Evolutionary conservation across 2,113 vertebrate species (phyloP).

Genomic region (Meles meles): DNA sequence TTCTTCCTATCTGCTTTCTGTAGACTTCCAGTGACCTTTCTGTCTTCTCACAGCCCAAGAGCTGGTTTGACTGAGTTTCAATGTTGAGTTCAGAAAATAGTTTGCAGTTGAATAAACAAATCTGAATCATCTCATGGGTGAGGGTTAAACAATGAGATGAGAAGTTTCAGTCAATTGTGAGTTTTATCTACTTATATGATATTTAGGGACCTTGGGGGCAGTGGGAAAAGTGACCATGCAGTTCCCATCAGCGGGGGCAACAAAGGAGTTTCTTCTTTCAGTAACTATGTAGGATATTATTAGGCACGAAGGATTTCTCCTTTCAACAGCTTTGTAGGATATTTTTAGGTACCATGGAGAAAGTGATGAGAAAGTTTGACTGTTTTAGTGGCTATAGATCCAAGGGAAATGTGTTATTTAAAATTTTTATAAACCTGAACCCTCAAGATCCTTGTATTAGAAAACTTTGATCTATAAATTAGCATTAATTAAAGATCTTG

Average conservation of each 20-base stretch:
- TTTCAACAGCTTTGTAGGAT: background rate
- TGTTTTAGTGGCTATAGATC: background rate
- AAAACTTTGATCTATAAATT: conserved; percentile 32
- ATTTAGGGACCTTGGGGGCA: background rate
- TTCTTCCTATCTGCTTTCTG: background rate
- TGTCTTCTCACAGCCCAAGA: background rate
- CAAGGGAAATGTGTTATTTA: background rate
- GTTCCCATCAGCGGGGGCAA: background rate
- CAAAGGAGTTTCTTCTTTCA: background rate
- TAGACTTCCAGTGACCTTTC: background rate
- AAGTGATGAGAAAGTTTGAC: background rate
- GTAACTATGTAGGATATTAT: background rate
- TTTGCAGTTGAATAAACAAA: conserved; percentile 29
- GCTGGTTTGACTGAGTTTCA: conserved; percentile 8
- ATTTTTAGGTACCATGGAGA: background rate
- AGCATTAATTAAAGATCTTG: background rate
- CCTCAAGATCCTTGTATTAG: background rate
- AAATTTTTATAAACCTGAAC: background rate
- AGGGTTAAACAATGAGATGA: conserved; percentile 14
- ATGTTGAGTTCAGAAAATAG: background rate
- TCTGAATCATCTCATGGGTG: conserved; percentile 30
- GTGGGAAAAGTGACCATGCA: background rate
- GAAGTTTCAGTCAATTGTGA: background rate
- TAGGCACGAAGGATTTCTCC: background rate
- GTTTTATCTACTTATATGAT: background rate